Conservation (phyloP, 2,888 invertebrate genomes). For the Agrypnus murinus region DNA sequence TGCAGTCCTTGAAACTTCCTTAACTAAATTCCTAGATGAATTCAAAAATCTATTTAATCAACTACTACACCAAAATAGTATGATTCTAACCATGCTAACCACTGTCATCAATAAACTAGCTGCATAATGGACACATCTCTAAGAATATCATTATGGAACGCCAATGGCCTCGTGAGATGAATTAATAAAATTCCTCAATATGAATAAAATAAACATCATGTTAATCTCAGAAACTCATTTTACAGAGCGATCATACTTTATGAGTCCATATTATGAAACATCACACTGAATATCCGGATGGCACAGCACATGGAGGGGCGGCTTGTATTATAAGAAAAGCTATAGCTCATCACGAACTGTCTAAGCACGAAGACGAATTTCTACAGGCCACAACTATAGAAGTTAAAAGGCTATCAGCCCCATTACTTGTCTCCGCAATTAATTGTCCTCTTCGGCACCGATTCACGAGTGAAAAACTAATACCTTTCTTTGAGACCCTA, state of each 20-base stretch:
- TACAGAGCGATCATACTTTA: neutral
- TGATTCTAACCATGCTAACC: neutral
- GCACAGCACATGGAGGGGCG: conserved; percentile 20
- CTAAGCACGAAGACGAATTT: neutral
- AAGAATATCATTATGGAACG: neutral
- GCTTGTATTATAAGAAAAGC: neutral
- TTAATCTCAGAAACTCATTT: conserved; percentile 12
- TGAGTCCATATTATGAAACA: neutral
- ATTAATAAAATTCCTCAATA: neutral
- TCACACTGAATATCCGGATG: conserved; percentile 17
- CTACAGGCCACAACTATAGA: conserved; percentile 4
- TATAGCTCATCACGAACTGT: neutral
- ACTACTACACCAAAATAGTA: conserved; percentile 7
- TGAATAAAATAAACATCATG: conserved; percentile 15
- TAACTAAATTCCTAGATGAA: conserved; percentile 9
- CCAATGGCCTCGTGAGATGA: conserved; percentile 6
- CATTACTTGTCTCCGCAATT: too few relatives aligned
- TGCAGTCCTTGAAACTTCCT: neutral
- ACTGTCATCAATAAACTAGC: neutral
- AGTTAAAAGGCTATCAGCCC: neutral
- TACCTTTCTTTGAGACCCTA: too few relatives aligned
- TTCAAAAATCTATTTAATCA: neutral
- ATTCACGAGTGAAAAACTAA: too few relatives aligned
- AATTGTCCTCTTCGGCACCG: too few relatives aligned
- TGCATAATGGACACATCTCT: neutral